These are phyloP conservation scores for Podarcis muralis DNA, from an alignment of 2,113 vertebrate species.

Conservation along the genomic window DNA sequence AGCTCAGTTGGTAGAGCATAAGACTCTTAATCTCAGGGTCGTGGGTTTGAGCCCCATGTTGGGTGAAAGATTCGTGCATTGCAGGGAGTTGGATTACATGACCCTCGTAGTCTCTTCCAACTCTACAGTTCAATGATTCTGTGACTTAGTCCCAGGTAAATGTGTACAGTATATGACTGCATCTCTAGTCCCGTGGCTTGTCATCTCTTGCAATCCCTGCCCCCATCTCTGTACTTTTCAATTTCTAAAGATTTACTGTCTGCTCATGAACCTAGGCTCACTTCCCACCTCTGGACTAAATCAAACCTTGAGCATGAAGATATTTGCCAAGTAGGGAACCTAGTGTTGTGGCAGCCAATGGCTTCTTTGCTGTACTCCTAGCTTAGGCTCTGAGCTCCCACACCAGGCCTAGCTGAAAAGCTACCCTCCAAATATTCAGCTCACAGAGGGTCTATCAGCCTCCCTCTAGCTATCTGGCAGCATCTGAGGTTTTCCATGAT, in stretches of 20 bases:
- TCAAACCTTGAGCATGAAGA: not conserved
- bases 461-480: not conserved
- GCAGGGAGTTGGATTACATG: too few relatives aligned
- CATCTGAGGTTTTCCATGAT: not conserved
- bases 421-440: not conserved
- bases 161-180: not conserved
- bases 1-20: too few relatives aligned
- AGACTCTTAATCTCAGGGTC: too few relatives aligned
- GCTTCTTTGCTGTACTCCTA: not conserved
- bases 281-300: not conserved
- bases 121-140: too few relatives aligned
- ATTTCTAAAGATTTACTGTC: not conserved
- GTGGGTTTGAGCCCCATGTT: too few relatives aligned
- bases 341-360: not conserved
- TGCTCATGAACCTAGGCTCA: not conserved
- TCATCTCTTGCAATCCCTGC: not conserved
- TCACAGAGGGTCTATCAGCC: not conserved
- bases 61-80: too few relatives aligned
- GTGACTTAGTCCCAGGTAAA: not conserved
- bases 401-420: not conserved
- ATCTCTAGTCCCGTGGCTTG: not conserved
- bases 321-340: not conserved
- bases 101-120: too few relatives aligned
- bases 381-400: not conserved
- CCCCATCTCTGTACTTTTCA: not conserved